Percentiles rank a stretch among this genome's conserved stretches.
These are phyloP conservation scores for Drosophila peninsularis DNA, from an alignment of 2,888 invertebrate species.

Conservation along the genomic window DNA sequence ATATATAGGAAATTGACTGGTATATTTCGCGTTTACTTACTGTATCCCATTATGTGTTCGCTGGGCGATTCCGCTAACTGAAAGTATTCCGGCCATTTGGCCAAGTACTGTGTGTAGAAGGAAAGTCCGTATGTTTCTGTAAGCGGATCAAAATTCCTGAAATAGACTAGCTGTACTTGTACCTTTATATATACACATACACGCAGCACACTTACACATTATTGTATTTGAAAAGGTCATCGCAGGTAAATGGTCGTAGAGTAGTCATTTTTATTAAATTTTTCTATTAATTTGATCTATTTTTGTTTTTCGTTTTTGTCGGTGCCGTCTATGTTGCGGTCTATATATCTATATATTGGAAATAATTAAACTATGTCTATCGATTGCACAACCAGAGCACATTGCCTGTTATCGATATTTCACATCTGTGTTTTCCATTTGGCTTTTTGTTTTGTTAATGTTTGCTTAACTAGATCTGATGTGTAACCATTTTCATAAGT, in stretches of 20 bases:
- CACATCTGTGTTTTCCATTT: not conserved
- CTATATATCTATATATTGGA: not conserved
- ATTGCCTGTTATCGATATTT: constrained; percentile 17
- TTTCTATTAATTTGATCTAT: not conserved
- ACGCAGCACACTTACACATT: constrained; percentile 90
- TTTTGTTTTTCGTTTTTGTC: not conserved
- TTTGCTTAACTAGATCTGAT: not conserved
- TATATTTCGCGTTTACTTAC: constrained; percentile 87
- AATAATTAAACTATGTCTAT: not conserved
- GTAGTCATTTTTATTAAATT: constrained; percentile 90
- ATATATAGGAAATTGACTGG: not conserved
- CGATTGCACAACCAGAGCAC: constrained; percentile 1
- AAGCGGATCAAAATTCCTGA: constrained; percentile 96
- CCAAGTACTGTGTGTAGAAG: constrained; percentile 98
- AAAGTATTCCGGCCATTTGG: constrained; percentile 99
- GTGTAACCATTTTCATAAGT: not conserved
- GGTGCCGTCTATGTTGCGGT: not conserved
- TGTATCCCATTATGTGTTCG: constrained; percentile 99
- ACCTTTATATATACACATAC: not conserved
- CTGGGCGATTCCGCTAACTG: constrained; percentile 97
- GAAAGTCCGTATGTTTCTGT: constrained; percentile 98
- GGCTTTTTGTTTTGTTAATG: no score
- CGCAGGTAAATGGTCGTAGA: constrained; percentile 95
- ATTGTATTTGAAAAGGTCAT: constrained; percentile 97
- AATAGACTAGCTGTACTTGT: not conserved